Conservation (phyloP, 2,888 invertebrate species). For the Coenonympha glycerion region DNA sequence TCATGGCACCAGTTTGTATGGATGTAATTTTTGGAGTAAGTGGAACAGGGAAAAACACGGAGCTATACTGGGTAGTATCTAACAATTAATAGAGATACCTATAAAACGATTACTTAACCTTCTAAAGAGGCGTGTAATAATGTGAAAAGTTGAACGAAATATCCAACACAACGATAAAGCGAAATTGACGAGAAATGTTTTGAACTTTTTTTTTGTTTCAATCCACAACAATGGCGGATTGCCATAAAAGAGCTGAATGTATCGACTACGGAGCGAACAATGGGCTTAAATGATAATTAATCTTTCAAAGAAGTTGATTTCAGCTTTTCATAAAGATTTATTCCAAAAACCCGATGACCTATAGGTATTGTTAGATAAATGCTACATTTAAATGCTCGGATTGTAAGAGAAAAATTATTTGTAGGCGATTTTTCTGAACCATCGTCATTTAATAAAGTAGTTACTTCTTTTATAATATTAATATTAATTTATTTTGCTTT, state of each 20-base stretch:
- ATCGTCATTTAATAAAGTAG: too few species aligned
- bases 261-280: slow-evolving; percentile 61
- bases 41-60: too few species aligned
- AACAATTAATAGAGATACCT: too few species aligned
- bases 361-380: neutral
- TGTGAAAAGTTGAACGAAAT: slow-evolving; percentile 14
- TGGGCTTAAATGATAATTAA: slow-evolving; percentile 61
- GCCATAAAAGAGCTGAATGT: slow-evolving; percentile 62
- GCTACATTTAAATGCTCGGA: neutral
- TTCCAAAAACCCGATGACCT: slow-evolving; percentile 8
- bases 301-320: slow-evolving; percentile 65
- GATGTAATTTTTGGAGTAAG: too few species aligned
- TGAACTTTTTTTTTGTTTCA: slow-evolving; percentile 57
- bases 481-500: too few species aligned
- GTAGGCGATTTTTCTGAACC: too few species aligned
- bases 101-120: slow-evolving; percentile 11
- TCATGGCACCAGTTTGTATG: too few species aligned
- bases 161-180: slow-evolving; percentile 11
- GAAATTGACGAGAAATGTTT: slow-evolving; percentile 48
- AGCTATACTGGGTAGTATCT: too few species aligned
- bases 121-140: slow-evolving; percentile 15
- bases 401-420: neutral
- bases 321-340: slow-evolving; percentile 18
- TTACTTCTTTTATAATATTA: too few species aligned
- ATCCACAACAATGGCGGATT: slow-evolving; percentile 65